Conservation (phyloP, 2,888 invertebrate species). For the Aproaerema taeniolella region DNA sequence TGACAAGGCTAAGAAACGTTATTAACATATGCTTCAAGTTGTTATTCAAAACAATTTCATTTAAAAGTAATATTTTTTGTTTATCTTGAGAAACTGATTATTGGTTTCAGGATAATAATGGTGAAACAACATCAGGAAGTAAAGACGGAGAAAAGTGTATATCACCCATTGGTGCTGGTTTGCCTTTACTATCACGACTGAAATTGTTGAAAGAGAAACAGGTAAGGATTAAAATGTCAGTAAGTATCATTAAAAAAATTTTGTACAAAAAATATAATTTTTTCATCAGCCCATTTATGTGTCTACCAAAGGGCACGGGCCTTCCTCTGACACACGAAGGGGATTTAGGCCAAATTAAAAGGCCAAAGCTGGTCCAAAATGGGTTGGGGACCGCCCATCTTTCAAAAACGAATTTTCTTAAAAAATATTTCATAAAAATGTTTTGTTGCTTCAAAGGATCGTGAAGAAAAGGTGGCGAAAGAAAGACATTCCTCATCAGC, state of each 20-base stretch:
- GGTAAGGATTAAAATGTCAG: constrained; percentile 45
- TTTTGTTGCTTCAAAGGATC: constrained; percentile 44
- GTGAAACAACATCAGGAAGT: constrained; percentile 55
- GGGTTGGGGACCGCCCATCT: too few species aligned
- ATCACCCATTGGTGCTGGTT: constrained; percentile 89
- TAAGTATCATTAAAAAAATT: neutral
- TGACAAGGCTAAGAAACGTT: too few species aligned
- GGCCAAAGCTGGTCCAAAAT: too few species aligned
- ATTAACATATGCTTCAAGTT: too few species aligned
- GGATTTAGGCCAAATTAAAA: too few species aligned
- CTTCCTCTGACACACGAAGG: too few species aligned
- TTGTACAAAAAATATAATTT: neutral
- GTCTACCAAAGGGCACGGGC: too few species aligned
- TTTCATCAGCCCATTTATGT: too few species aligned
- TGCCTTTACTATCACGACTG: constrained; percentile 86
- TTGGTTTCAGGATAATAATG: constrained; percentile 52
- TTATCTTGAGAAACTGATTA: too few species aligned
- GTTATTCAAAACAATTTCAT: too few species aligned
- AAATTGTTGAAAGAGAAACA: constrained; percentile 91
- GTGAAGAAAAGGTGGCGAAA: constrained; percentile 70
- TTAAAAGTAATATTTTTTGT: neutral
- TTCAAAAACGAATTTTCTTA: neutral
- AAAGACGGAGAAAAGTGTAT: constrained; percentile 79
- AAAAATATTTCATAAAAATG: neutral
- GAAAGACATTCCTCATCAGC: constrained; percentile 61